A percentile compares a stretch with the other conserved stretches of the same genome.
phyloP scores from a whole-genome alignment of 2,888 invertebrate genomes.

The Diarsia rubi region DNA sequence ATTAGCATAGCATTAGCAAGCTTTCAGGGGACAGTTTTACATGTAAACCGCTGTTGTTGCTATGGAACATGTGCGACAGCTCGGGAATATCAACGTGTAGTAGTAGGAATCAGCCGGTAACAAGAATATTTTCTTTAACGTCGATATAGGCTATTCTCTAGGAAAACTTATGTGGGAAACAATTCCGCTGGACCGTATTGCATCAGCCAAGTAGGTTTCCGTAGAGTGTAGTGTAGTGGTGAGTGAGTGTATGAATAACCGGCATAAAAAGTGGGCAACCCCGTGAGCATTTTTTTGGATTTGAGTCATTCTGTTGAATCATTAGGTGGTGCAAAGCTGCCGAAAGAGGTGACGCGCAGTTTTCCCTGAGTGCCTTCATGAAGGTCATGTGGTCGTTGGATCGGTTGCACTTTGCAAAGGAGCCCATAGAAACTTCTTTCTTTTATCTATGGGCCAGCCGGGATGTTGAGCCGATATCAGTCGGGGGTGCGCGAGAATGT shows the following conservation, averaged over 20 bases:
- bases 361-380: not conserved
- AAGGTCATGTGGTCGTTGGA: not conserved
- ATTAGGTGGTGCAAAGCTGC: not conserved
- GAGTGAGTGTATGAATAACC: not conserved
- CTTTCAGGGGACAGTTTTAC: not conserved
- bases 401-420: not conserved
- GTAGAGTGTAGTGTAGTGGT: not conserved
- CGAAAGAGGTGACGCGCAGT: not conserved
- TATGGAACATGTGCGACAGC: not conserved
- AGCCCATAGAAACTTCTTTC: not conserved
- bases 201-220: not conserved
- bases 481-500: not conserved
- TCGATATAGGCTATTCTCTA: not conserved
- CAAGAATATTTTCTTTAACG: not conserved
- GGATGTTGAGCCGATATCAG: not conserved
- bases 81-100: not conserved
- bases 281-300: not conserved
- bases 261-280: not conserved
- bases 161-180: not conserved
- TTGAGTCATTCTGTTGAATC: not conserved
- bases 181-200: not conserved
- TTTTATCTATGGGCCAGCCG: not conserved
- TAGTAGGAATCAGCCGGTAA: not conserved
- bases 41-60: not conserved
- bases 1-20: too few relatives aligned